Evolutionary conservation across 2,113 vertebrate genomes (phyloP).

Genomic region (Struthidea cinerea): DNA sequence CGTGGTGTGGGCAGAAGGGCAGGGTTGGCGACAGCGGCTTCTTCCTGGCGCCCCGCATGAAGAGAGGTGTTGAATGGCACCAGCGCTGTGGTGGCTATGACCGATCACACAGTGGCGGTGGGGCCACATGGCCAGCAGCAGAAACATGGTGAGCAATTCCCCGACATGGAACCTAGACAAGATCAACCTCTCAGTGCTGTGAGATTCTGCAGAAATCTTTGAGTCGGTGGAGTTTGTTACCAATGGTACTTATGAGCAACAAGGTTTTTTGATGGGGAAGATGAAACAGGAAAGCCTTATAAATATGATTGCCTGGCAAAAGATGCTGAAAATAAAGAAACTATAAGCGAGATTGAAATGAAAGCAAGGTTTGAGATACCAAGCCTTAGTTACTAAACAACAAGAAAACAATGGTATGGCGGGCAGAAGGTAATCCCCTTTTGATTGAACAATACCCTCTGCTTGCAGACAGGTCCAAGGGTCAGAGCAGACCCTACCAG

Average conservation of each 20-base stretch:
- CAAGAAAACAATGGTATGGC: too few relatives aligned
- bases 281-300: too few relatives aligned
- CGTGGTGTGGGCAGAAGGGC: neutral
- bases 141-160: neutral
- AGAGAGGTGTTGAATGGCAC: neutral
- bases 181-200: neutral
- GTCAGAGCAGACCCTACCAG: too few relatives aligned
- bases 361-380: too few relatives aligned
- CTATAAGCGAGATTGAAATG: too few relatives aligned
- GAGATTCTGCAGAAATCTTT: neutral
- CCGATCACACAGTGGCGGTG: neutral
- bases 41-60: neutral
- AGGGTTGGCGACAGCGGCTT: neutral
- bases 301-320: too few relatives aligned
- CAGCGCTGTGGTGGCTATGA: accelerated
- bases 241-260: neutral
- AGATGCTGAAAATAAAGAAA: too few relatives aligned
- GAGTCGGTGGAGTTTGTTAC: neutral
- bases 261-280: too few relatives aligned
- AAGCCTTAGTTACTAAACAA: too few relatives aligned
- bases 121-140: neutral
- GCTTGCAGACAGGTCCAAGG: too few relatives aligned
- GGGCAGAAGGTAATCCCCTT: too few relatives aligned
- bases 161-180: neutral
- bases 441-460: too few relatives aligned